Conservation (phyloP, 2,113 vertebrate genomes). For the Leucopsar rothschildi region DNA sequence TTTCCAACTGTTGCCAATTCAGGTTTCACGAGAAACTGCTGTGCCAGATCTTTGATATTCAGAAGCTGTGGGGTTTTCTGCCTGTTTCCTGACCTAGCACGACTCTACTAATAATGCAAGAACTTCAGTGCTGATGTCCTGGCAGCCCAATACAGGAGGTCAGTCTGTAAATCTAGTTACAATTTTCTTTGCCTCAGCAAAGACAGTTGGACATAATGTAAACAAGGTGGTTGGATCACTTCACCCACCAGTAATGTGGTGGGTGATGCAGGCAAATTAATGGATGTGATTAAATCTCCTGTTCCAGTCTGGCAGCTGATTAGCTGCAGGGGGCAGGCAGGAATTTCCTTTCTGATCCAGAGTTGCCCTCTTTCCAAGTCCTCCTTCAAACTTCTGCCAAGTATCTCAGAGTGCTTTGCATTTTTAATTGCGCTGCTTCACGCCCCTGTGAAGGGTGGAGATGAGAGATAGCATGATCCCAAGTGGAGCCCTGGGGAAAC, state of each 20-base stretch:
- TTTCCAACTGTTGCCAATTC: not conserved
- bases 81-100: slow-evolving; percentile 38
- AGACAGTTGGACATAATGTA: slow-evolving; percentile 16
- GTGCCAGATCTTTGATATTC: slow-evolving; percentile 36
- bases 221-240: slow-evolving; percentile 28
- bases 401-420: slow-evolving; percentile 16
- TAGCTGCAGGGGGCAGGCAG: slow-evolving; percentile 51
- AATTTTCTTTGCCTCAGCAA: slow-evolving; percentile 31
- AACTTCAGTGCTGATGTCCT: not conserved
- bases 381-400: slow-evolving; percentile 10
- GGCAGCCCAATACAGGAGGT: slow-evolving; percentile 1
- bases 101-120: slow-evolving; percentile 15
- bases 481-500: not conserved
- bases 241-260: not conserved
- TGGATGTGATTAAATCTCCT: slow-evolving; percentile 32
- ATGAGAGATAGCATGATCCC: not conserved
- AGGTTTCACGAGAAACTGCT: not conserved
- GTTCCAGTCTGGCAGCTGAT: slow-evolving; percentile 41
- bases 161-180: slow-evolving; percentile 21
- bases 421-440: not conserved
- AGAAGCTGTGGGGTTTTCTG: not conserved
- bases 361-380: not conserved
- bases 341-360: slow-evolving; percentile 50
- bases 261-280: slow-evolving; percentile 29
- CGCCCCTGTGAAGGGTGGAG: not conserved